A percentile compares a stretch with the other conserved stretches of the same genome.
These are phyloP conservation scores for Stegostoma tigrinum DNA, from an alignment of 2,113 vertebrate genomes.

Conservation along the genomic window DNA sequence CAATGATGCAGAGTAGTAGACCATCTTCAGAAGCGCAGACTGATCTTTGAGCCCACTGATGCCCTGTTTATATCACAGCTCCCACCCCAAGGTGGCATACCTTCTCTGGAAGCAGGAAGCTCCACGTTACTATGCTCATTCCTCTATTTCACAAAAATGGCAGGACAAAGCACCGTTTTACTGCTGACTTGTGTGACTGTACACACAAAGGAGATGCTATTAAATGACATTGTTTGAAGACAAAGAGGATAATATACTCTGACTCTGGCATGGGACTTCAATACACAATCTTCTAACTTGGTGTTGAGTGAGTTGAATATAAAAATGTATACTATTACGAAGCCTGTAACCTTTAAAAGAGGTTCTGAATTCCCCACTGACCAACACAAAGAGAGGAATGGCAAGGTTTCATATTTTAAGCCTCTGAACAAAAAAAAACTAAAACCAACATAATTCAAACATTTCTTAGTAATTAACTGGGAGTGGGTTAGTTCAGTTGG, in stretches of 20 bases:
- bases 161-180: background rate
- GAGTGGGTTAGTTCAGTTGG: no score
- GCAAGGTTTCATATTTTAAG: no score
- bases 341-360: no score
- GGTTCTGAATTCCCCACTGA: no score
- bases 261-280: background rate
- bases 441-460: no score
- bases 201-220: no score
- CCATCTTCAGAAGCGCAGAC: background rate
- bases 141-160: background rate
- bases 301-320: background rate
- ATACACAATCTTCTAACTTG: background rate
- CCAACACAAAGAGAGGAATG: no score
- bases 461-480: no score
- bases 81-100: background rate
- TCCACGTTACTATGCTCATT: background rate
- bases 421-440: no score
- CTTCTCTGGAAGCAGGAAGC: background rate
- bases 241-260: background rate
- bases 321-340: background rate
- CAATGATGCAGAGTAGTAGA: background rate
- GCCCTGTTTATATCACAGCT: background rate
- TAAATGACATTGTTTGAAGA: background rate
- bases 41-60: background rate
- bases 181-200: no score